Evolutionary conservation across 2,113 vertebrate genomes (phyloP).

Genomic region (Xiphophorus maculatus): DNA sequence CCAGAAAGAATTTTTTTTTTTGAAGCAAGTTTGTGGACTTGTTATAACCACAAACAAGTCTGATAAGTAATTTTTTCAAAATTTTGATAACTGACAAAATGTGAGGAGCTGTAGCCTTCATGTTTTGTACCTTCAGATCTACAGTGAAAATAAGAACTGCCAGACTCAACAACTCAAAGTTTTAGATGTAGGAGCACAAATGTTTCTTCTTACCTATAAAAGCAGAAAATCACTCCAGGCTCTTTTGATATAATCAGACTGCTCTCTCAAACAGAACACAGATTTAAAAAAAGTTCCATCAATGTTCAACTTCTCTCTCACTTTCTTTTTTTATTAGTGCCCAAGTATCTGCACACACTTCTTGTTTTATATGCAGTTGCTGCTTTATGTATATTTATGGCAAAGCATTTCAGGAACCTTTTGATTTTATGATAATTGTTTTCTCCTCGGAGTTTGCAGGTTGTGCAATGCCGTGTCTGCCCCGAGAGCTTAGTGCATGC

Average conservation of each 20-base stretch:
- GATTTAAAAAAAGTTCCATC: neutral
- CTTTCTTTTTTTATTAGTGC: slow-evolving; percentile 5
- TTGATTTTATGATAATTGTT: neutral
- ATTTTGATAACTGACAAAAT: too few species aligned
- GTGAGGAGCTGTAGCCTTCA: too few species aligned
- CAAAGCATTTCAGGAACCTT: slow-evolving; percentile 21
- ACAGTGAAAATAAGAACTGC: too few species aligned
- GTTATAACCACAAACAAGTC: too few species aligned
- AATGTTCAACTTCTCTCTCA: neutral
- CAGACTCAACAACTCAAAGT: neutral
- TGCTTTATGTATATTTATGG: slow-evolving; percentile 62
- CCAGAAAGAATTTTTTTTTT: too few species aligned
- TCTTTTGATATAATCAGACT: neutral
- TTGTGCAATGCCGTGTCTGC: slow-evolving; percentile 45
- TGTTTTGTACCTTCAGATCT: too few species aligned
- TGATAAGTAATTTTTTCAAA: too few species aligned
- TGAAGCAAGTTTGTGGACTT: too few species aligned
- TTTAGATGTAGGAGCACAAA: neutral
- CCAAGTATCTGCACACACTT: slow-evolving; percentile 19
- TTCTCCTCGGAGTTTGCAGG: slow-evolving; percentile 20
- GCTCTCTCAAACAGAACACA: neutral
- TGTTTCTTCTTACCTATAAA: neutral
- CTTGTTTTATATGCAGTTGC: slow-evolving; percentile 53
- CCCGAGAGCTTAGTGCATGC: slow-evolving; percentile 12
- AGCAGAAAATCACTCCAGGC: neutral